These are phyloP conservation scores for Bos taurus DNA, from an alignment of 2,113 vertebrate species.

Conservation along the genomic window ARS-UCD2.0 NC_037328.1:66832001-66832500, in stretches of 20 bases:
- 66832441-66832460: background rate
- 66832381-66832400: background rate
- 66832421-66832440: background rate
- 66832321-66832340: background rate
- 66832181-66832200: background rate
- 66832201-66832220: background rate
- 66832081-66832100: background rate
- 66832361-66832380: background rate
- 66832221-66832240: background rate
- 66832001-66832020: background rate
- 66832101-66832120: background rate
- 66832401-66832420: background rate
- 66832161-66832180: background rate
- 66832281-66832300: background rate
- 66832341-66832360: background rate
- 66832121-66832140: background rate
- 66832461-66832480: no score
- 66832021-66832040: background rate
- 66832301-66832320: background rate
- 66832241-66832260: background rate
- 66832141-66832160: background rate
- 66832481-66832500: background rate
- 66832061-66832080: background rate
- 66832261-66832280: background rate
- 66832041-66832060: background rate